phyloP scores from a whole-genome alignment of 2,113 vertebrate genomes.

The Ailurus styani region DNA sequence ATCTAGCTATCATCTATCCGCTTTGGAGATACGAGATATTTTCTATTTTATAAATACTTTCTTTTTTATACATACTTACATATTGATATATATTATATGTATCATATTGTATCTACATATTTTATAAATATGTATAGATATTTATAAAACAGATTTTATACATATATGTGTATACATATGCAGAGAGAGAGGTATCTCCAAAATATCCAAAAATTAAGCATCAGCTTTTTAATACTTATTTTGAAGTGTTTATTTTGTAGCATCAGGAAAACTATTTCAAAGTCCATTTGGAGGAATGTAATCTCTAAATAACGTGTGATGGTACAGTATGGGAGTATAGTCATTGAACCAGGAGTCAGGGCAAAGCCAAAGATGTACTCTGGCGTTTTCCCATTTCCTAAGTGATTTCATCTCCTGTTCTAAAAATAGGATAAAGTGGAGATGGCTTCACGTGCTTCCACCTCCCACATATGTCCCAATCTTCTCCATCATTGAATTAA shows the following conservation, averaged over 20 bases:
- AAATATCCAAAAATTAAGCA: background rate
- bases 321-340: background rate
- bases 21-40: background rate
- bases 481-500: conserved; percentile 32
- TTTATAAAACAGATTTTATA: background rate
- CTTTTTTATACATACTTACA: background rate
- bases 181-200: background rate
- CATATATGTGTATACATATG: background rate
- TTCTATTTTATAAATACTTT: background rate
- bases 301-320: background rate
- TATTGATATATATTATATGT: background rate
- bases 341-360: background rate
- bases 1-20: background rate
- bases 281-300: background rate
- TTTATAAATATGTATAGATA: too few species aligned
- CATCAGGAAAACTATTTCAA: background rate
- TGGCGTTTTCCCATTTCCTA: background rate
- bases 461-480: conserved; percentile 50
- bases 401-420: conserved; percentile 45
- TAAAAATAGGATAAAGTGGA: conserved; percentile 58
- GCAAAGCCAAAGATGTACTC: background rate
- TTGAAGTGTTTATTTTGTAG: background rate
- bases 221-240: background rate
- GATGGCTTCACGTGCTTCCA: conserved; percentile 17
- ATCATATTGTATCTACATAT: background rate